These are phyloP conservation scores for Hybognathus amarus DNA, from an alignment of 2,797 vertebrate species.

Conservation along the genomic window DNA sequence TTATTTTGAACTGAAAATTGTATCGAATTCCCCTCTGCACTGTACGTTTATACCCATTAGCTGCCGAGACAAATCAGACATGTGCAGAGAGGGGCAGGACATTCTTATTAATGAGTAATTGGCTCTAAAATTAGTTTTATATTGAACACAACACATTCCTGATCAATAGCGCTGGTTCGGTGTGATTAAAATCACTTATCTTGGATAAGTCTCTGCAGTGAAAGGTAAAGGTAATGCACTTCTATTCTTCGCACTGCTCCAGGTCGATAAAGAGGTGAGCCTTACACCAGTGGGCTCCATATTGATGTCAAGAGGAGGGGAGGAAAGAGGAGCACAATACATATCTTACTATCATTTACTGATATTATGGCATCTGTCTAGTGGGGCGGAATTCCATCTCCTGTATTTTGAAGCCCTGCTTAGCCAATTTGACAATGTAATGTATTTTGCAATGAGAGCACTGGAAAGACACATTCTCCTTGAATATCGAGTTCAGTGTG, in stretches of 20 bases:
- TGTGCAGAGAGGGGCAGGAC: slow-evolving; percentile 72
- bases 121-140: slow-evolving; percentile 78
- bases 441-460: slow-evolving; percentile 45
- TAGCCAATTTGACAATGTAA: slow-evolving; percentile 47
- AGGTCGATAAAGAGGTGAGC: slow-evolving; percentile 57
- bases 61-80: slow-evolving; percentile 76
- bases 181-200: slow-evolving; percentile 72
- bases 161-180: slow-evolving; percentile 74
- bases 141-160: slow-evolving; percentile 72
- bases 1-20: slow-evolving; percentile 69
- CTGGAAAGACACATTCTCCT: slow-evolving; percentile 45
- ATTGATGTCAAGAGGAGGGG: slow-evolving; percentile 51
- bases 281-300: slow-evolving; percentile 42
- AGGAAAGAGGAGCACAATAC: slow-evolving; percentile 44
- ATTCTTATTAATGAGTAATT: slow-evolving; percentile 84
- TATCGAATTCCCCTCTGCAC: slow-evolving; percentile 67
- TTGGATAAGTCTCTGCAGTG: slow-evolving; percentile 61
- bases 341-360: slow-evolving; percentile 53
- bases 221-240: slow-evolving; percentile 60
- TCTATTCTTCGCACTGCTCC: slow-evolving; percentile 59
- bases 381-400: slow-evolving; percentile 45
- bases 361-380: slow-evolving; percentile 52
- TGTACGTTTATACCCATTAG: slow-evolving; percentile 68
- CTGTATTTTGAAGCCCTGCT: slow-evolving; percentile 43
- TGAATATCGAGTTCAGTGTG: slow-evolving; percentile 42